Percentiles rank a stretch among this genome's conserved stretches.
phyloP scores from a whole-genome alignment of 2,797 vertebrate genomes.

The Paratrypauchen microcephalus region DNA sequence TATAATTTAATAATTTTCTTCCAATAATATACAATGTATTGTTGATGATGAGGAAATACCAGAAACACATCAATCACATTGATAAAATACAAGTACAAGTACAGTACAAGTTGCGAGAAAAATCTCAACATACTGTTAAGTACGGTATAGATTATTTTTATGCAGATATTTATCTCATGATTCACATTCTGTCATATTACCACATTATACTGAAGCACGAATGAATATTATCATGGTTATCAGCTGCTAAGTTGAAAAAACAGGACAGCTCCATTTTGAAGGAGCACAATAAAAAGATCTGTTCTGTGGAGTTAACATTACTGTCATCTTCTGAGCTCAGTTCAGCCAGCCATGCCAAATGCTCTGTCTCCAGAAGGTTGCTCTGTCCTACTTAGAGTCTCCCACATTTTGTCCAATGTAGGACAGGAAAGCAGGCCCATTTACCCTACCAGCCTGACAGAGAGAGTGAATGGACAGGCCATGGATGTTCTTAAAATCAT shows the following conservation, averaged over 20 bases:
- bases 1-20: neutral
- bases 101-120: neutral
- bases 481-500: slow-evolving; percentile 21
- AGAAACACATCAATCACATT: neutral
- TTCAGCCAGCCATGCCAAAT: slow-evolving; percentile 67
- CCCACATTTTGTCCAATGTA: slow-evolving; percentile 74
- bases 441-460: slow-evolving; percentile 61
- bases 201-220: too few species aligned
- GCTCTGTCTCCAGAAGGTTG: slow-evolving; percentile 71
- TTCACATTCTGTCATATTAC: too few species aligned
- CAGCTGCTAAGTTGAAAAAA: too few species aligned
- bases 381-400: slow-evolving; percentile 75
- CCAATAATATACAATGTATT: neutral
- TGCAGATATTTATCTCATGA: neutral
- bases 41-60: neutral
- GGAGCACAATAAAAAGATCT: neutral
- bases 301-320: neutral
- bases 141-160: too few species aligned
- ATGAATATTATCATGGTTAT: too few species aligned
- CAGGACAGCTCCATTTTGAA: too few species aligned
- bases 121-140: too few species aligned
- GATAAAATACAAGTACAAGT: neutral
- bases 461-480: slow-evolving; percentile 56
- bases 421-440: slow-evolving; percentile 72
- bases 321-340: slow-evolving; percentile 53